Percentiles rank a stretch among this genome's conserved stretches.
These are phyloP conservation scores for Riptortus pedestris DNA, from an alignment of 1,140 invertebrate genomes.

Conservation along the genomic window DNA sequence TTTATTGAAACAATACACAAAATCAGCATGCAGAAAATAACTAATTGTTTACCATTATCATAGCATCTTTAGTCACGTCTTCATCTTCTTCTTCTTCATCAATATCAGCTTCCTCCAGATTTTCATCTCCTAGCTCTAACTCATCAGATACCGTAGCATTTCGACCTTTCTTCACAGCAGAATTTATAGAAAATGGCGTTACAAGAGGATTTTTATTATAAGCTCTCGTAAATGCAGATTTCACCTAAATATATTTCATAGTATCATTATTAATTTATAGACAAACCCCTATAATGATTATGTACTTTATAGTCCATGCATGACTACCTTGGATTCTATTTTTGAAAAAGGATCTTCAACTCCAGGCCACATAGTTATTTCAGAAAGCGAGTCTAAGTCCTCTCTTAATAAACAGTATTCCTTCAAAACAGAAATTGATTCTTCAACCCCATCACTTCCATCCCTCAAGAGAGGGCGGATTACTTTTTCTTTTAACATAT, in stretches of 20 bases:
- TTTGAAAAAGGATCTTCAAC: slow-evolving; percentile 60
- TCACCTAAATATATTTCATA: slow-evolving; percentile 47
- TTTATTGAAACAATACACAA: too few relatives aligned
- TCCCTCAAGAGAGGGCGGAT: slow-evolving; percentile 57
- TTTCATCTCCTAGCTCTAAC: slow-evolving; percentile 37
- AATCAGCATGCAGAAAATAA: too few relatives aligned
- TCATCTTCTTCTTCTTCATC: slow-evolving; percentile 51
- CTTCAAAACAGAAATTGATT: slow-evolving; percentile 65
- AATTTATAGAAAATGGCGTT: slow-evolving; percentile 56
- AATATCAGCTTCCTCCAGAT: slow-evolving; percentile 36
- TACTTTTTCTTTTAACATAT: slow-evolving; percentile 57
- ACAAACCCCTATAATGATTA: slow-evolving; percentile 1
- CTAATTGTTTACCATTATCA: slow-evolving; percentile 59
- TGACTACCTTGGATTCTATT: slow-evolving; percentile 75
- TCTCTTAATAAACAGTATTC: slow-evolving; percentile 78
- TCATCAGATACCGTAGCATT: slow-evolving; percentile 37
- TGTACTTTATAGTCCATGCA: too few relatives aligned
- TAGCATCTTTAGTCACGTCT: slow-evolving; percentile 46
- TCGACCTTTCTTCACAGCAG: slow-evolving; percentile 47
- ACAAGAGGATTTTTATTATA: slow-evolving; percentile 75
- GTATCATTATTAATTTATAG: too few relatives aligned
- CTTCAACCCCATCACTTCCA: slow-evolving; percentile 58
- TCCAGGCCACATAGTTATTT: slow-evolving; percentile 74
- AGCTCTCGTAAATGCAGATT: slow-evolving; percentile 80
- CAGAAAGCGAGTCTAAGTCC: slow-evolving; percentile 78